Base-by-base conservation (phyloP, 1,140 invertebrate species). In the Anoplolepis gracilipes region DNA sequence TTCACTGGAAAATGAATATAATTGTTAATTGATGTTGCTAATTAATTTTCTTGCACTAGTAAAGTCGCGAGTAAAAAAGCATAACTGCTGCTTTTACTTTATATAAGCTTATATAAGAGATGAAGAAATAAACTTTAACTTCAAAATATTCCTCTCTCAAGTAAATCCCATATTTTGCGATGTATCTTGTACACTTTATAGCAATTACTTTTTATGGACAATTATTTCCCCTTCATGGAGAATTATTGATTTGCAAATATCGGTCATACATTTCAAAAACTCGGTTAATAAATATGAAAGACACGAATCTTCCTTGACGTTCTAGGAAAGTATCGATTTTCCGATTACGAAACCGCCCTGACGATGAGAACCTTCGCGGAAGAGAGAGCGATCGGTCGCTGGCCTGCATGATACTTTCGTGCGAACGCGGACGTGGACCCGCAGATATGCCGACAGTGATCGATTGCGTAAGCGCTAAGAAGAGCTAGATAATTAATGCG, bases 311-410 rank as follows among this genome's bases (percentile, higher is more conserved):
- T 42, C 19, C 25, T n/a, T 33, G 22, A 1, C 28, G 42, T 57
- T 57, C 36, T 11, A 36, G 49, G 28, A 55, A 49, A 59, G n/a
- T 65, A 72, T 59, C n/a, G 55, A 46, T 81, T 72, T 70, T 59
- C 39, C 67, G 65, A 72, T 61, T 59, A 22, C 67, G 53, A 55
- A 33, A 81, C 22, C 11, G 1, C 8, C 36, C 2, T 53, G 53
- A 16, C 42, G 57, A 88, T 90, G 90, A 91, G 90, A 90, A 91
- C 88, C 88, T 19, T 89, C 82, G 75, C 77, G 69, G 85, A 91
- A 88, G 90, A 91, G 90, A 91, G 90, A 91, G 90, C 85, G 86
- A 88, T 72, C 88, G 87, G 81, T 86, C 67, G 70, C 61, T 61
- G 64, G 70, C 77, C 46, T 61, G 77, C 57, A 64, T 42, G 33